phyloP scores from a whole-genome alignment of 2,888 invertebrate genomes.

The Eupithecia centaureata region DNA sequence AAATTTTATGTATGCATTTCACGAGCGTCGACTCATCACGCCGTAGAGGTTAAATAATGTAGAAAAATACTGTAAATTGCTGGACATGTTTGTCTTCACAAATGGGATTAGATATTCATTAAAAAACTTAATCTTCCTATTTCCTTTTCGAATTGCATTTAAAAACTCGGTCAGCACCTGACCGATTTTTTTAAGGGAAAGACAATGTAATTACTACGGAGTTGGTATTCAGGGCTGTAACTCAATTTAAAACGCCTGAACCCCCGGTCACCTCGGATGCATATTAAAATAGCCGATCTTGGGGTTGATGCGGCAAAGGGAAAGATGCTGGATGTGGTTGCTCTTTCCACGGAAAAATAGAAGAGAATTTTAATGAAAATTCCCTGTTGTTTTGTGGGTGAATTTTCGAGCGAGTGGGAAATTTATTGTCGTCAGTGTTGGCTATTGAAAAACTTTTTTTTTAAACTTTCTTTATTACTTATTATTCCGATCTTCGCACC shows the following conservation, averaged over 20 bases:
- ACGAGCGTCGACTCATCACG: too few species aligned
- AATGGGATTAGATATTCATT: constrained; percentile 16
- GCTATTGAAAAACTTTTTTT: not conserved
- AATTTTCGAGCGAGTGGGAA: not conserved
- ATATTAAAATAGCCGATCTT: constrained; percentile 75
- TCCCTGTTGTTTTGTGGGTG: not conserved
- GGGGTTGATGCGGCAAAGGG: constrained; percentile 42
- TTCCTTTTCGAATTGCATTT: constrained; percentile 18
- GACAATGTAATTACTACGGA: constrained; percentile 60
- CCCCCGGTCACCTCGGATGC: constrained; percentile 74
- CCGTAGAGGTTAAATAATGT: too few species aligned
- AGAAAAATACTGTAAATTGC: too few species aligned
- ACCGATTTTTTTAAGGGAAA: constrained; percentile 37
- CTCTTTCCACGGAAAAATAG: not conserved
- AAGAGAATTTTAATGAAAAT: not conserved
- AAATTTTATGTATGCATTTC: too few species aligned
- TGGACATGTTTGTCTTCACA: not conserved
- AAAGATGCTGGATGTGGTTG: constrained; percentile 47
- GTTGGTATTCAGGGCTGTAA: constrained; percentile 71
- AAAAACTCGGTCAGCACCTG: constrained; percentile 28
- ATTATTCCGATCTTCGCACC: too few species aligned
- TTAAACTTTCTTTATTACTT: too few species aligned
- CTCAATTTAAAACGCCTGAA: constrained; percentile 77
- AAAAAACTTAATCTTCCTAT: constrained; percentile 26
- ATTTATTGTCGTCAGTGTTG: not conserved